Evolutionary conservation across 2,888 invertebrate genomes (phyloP).

Genomic region (Sipha maydis): DNA sequence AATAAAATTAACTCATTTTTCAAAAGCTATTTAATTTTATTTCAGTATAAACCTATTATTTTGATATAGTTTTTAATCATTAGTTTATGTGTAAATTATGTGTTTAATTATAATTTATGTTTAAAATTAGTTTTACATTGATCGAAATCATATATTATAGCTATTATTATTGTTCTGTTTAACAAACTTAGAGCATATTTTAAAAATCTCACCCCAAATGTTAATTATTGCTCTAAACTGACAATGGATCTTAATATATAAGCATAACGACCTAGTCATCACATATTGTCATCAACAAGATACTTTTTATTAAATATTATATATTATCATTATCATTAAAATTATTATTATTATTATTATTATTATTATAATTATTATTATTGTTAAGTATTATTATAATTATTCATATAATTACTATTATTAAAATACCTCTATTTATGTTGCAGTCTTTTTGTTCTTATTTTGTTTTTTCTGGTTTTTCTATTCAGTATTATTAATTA

Average conservation of each 20-base stretch:
- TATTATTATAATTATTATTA: neutral
- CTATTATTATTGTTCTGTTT: constrained; percentile 43
- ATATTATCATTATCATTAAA: constrained; percentile 16
- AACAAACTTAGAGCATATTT: constrained; percentile 20
- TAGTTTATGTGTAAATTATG: constrained; percentile 16
- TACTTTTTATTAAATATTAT: constrained; percentile 18
- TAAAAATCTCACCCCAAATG: constrained; percentile 42
- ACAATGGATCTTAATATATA: constrained; percentile 26
- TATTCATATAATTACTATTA: neutral
- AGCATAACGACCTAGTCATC: constrained; percentile 46
- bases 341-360: neutral
- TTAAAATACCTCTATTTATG: constrained; percentile 29
- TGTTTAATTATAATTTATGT: constrained; percentile 35
- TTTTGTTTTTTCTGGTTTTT: constrained; percentile 18
- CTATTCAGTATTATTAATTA: constrained; percentile 61
- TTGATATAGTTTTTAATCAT: constrained; percentile 30
- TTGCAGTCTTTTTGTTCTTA: constrained; percentile 24
- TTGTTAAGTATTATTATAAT: constrained; percentile 15
- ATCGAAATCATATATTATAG: constrained; percentile 36
- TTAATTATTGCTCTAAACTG: neutral
- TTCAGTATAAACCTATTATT: neutral
- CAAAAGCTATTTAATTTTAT: constrained; percentile 11
- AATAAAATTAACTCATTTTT: constrained; percentile 29
- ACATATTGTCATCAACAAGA: constrained; percentile 20
- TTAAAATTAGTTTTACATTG: constrained; percentile 39